phyloP scores from a whole-genome alignment of 2,113 vertebrate species.

The Turnix velox region DNA sequence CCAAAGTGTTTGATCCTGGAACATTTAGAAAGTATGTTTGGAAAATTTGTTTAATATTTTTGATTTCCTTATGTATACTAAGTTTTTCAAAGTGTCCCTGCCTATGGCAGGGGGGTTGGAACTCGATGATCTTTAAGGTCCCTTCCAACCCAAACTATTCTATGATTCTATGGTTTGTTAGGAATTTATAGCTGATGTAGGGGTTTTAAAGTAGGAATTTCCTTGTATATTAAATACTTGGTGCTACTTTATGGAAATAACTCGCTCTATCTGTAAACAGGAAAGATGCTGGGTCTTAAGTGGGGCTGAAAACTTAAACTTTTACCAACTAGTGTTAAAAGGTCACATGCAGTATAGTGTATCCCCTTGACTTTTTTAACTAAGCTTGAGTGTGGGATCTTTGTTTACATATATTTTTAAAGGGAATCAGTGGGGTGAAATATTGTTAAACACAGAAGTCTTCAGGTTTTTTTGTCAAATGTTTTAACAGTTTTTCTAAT shows the following conservation, averaged over 20 bases:
- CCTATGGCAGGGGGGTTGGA: too few relatives aligned
- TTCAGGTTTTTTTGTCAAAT: neutral
- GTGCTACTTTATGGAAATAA: neutral
- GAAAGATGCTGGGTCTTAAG: neutral
- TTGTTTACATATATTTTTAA: neutral
- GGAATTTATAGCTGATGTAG: neutral
- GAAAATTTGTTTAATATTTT: neutral
- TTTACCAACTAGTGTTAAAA: neutral
- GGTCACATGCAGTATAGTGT: neutral
- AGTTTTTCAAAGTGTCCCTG: neutral
- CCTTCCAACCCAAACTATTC: too few relatives aligned
- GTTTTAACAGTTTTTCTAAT: neutral
- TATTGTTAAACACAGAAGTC: neutral
- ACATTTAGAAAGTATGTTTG: neutral
- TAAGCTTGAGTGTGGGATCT: neutral
- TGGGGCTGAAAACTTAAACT: neutral
- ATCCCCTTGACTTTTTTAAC: neutral
- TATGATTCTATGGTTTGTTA: neutral
- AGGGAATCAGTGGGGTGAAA: neutral
- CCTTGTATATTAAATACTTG: neutral
- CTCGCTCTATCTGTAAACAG: neutral
- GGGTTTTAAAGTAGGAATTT: neutral
- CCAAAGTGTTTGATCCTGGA: neutral
- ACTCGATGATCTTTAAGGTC: too few relatives aligned
- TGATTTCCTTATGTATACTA: neutral